Base-by-base conservation (phyloP, 2,888 invertebrate species). In the Meta bourneti region DNA sequence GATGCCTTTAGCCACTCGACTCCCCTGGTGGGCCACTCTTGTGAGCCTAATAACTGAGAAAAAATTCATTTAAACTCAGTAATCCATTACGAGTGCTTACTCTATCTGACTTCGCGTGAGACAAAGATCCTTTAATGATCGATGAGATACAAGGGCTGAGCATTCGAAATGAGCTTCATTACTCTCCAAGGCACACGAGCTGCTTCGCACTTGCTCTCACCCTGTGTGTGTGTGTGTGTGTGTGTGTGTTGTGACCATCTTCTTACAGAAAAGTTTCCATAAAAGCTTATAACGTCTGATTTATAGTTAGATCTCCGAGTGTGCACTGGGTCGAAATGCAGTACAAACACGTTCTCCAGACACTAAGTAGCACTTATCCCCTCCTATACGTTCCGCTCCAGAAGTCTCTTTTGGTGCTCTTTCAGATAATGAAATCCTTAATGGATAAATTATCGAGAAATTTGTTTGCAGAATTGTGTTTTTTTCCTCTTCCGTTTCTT, bases 391-490 rank as follows among this genome's bases (percentile, higher is more conserved):
- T 54, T 48, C 54, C 74, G 70, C 51, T 13, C 72, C 61, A 69
- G 9, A 75, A 48, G 13, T 34, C 49, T 52, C 9, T 78, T 19
- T 71, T 52, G 54, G 75, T 52, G 20, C 80, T 20, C 75, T 84
- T 51, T 54, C n/a, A 74, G 84, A 84, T 84, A 84, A 84, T 75
- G 84, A 84, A 84, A 84, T 84, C 75, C 61, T 84, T 84, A 84
- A 84, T 84, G 84, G 84, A 84, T 84, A 84, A 84, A 84, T 84
- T 84, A 84, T 84, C 84, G 75, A 52, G 74, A 84, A 84, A 84
- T 84, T 75, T 84, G 84, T 84, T 84, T 84, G 54, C 84, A 34
- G 54, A 13, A 54, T 61, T 54, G 6, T 11, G 20, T 74, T 75
- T 72, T 69, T 78, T 78, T 34, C 34, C 13, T 48, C 80, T 20